phyloP scores from a whole-genome alignment of 2,113 vertebrate species.

The Hystrix brachyura region DNA sequence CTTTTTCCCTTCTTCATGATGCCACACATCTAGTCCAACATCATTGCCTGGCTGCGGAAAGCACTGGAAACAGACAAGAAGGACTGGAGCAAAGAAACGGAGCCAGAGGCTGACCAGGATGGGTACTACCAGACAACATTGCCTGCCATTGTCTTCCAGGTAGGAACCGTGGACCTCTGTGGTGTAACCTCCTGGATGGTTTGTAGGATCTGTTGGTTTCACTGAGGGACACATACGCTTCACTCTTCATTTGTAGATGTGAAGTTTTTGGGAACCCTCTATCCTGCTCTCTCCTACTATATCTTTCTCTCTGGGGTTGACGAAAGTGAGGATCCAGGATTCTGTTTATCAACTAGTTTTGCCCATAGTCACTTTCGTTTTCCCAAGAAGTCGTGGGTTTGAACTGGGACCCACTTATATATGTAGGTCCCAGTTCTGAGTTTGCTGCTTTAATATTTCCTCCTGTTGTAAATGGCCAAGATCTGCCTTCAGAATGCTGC shows the following conservation, averaged over 20 bases:
- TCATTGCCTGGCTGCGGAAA: slow-evolving; percentile 98
- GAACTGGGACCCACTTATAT: not conserved
- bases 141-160: slow-evolving; percentile 96
- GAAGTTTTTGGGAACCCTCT: not conserved
- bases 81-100: slow-evolving; percentile 97
- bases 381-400: not conserved
- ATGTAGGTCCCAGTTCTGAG: not conserved
- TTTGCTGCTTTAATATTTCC: not conserved
- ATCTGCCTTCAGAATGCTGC: not conserved
- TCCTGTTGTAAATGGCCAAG: not conserved
- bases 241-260: not conserved
- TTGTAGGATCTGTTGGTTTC: not conserved
- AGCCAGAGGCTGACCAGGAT: slow-evolving; percentile 98
- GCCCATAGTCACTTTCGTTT: not conserved
- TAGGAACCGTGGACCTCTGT: slow-evolving; percentile 52
- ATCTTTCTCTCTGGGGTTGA: not conserved
- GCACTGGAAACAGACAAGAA: slow-evolving; percentile 98
- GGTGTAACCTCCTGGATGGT: too few species aligned
- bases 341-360: not conserved
- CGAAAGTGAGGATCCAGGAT: not conserved
- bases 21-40: slow-evolving; percentile 93
- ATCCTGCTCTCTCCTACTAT: not conserved
- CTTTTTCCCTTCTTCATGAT: not conserved
- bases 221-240: not conserved
- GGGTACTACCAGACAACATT: slow-evolving; percentile 98